Conservation (phyloP, 2,797 vertebrate genomes). For the Sebastiscus albofasciatus region DNA sequence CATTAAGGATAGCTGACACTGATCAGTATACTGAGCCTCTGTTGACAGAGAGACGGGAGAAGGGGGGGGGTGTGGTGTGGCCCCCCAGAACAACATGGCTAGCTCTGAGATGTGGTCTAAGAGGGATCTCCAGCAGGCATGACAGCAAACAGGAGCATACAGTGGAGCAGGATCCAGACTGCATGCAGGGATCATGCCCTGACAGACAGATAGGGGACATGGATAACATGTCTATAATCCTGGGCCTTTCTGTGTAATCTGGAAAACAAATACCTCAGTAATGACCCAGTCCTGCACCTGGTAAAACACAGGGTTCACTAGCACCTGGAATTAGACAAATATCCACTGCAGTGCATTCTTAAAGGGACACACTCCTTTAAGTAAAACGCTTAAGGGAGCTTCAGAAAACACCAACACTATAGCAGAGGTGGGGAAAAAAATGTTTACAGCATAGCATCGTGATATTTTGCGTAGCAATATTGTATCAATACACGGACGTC, state of each 20-base stretch:
- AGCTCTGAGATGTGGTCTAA: constrained; percentile 46
- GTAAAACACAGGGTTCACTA: constrained; percentile 81
- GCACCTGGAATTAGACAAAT: constrained; percentile 84
- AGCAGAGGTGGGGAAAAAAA: not conserved
- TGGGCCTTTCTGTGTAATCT: constrained; percentile 78
- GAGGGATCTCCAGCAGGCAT: constrained; percentile 28
- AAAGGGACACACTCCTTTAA: constrained; percentile 69
- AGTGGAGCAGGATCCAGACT: constrained; percentile 32
- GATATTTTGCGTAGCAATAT: no score
- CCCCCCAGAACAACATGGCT: constrained; percentile 25
- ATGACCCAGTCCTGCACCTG: constrained; percentile 83
- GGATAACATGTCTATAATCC: constrained; percentile 78
- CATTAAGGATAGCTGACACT: constrained; percentile 51
- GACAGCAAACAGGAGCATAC: constrained; percentile 40
- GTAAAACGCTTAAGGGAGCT: constrained; percentile 9
- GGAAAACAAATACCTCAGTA: constrained; percentile 86
- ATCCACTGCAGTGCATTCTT: constrained; percentile 72
- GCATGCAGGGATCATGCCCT: constrained; percentile 45
- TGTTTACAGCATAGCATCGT: no score
- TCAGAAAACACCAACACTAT: constrained; percentile 11
- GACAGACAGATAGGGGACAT: constrained; percentile 64
- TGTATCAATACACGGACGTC: no score
- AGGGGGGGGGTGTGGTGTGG: not conserved
- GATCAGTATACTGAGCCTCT: constrained; percentile 49
- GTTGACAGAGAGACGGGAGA: constrained; percentile 46